Conservation (phyloP, 35 echinoderm and acorn worm species). For the Lytechinus pictus region DNA sequence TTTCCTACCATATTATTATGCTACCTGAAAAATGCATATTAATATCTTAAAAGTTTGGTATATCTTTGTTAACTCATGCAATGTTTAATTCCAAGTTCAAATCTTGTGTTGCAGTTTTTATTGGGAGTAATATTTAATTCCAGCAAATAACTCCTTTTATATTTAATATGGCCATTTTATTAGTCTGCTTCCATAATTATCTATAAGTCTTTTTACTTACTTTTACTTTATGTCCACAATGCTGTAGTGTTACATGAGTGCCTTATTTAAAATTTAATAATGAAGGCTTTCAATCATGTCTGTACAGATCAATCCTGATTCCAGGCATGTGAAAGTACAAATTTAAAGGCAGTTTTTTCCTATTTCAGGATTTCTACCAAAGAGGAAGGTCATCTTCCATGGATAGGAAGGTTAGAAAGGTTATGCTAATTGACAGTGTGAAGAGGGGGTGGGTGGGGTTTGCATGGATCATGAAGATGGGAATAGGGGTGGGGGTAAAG, state of each 20-base stretch:
- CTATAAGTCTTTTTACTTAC: background rate
- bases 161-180: too few relatives aligned
- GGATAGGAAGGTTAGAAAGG: background rate
- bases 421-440: background rate
- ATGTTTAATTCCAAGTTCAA: background rate
- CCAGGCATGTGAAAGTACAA: background rate
- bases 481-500: background rate
- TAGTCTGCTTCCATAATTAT: background rate
- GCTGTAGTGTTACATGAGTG: too few relatives aligned
- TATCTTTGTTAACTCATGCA: background rate
- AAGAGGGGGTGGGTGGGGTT: background rate
- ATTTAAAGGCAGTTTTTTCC: background rate
- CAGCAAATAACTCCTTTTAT: too few relatives aligned
- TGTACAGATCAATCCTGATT: background rate
- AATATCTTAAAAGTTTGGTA: background rate
- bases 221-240: too few relatives aligned
- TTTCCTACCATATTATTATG: background rate
- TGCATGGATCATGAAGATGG: background rate
- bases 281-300: background rate
- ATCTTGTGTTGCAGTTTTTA: background rate
- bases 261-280: background rate
- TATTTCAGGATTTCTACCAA: background rate
- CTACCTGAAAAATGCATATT: background rate
- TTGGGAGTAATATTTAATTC: too few relatives aligned
- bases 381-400: conserved; percentile 10